Evolutionary conservation across 2,113 vertebrate genomes (phyloP), one percentile per base, ranked within the genome.

Genomic region (Ammodytes dubius): DNA sequence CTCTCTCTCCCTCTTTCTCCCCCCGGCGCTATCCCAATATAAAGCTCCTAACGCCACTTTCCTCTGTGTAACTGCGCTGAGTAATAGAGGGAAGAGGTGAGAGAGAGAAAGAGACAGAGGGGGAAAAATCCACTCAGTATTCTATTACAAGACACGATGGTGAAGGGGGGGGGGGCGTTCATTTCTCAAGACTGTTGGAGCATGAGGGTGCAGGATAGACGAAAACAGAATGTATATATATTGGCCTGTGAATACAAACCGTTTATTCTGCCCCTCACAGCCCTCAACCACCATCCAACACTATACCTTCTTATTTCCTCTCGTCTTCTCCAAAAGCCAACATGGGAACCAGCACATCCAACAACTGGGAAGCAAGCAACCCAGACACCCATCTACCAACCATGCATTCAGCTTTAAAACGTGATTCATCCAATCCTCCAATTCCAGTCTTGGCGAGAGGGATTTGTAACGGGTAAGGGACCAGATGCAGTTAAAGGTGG

Each of bases 111-210:
- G 82, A 71, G 83, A 63, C 43, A 14, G 72, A 54, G 54, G 53
- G 1, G 40, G 27, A 11, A 65, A 60, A 79, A 77, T 85, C 82
- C 77, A 75, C 79, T 87, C 72, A 35, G 73, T 83, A 73, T 90
- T 83, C 85, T 71, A 87, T 91, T 91, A 90, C 80, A 61, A 87
- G 74, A 87, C 79, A 67, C 76, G 67, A 88, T 75, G 75, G 58
- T n/a, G 14, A 65, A 19, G 58, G 35, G 14, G 74, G 47, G 39
- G 49, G 47, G 46, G 39, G 42, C 45, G 59, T 88, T 82, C 11
- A n/a, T 74, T 86, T 87, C 83, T 85, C 40, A 66, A 58, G 67
- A 70, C 13, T 5, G 69, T 39, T 64, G 74, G 74, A 67, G 61
- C 70, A 71, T 19, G 52, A 49, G 58, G 74, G 27, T 56, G 66